phyloP scores from a whole-genome alignment of 2,113 vertebrate genomes.

The Datnioides undecimradiatus region DNA sequence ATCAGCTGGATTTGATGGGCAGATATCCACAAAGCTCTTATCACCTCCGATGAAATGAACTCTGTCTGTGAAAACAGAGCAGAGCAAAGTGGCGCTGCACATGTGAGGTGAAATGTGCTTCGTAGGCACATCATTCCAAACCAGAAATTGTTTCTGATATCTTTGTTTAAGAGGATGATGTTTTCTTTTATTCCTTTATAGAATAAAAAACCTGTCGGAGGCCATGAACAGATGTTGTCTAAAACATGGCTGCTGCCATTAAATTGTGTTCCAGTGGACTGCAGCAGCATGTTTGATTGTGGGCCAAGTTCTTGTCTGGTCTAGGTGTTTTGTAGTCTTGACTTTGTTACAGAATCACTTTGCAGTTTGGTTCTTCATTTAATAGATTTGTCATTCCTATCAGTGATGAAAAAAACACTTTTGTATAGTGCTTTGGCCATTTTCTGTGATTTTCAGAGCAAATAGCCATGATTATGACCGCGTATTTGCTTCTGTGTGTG shows the following conservation, averaged over 20 bases:
- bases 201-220: neutral
- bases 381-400: neutral
- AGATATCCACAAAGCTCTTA: constrained; percentile 61
- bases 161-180: constrained; percentile 1
- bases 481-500: constrained; percentile 46
- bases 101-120: constrained; percentile 7
- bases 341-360: neutral
- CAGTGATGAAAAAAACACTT: too few species aligned
- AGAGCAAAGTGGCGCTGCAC: neutral
- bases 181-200: neutral
- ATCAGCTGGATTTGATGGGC: constrained; percentile 64
- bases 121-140: neutral
- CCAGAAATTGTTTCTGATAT: constrained; percentile 15
- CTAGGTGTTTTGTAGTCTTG: neutral
- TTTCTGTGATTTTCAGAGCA: neutral
- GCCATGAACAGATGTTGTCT: neutral
- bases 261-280: neutral
- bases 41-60: constrained; percentile 55
- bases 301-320: too few species aligned
- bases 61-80: constrained; percentile 54
- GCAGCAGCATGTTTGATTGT: too few species aligned
- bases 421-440: neutral
- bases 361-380: neutral
- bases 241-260: neutral
- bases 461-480: constrained; percentile 3